phyloP scores from a whole-genome alignment of 2,888 invertebrate genomes.

The Lomographa bimaculata region DNA sequence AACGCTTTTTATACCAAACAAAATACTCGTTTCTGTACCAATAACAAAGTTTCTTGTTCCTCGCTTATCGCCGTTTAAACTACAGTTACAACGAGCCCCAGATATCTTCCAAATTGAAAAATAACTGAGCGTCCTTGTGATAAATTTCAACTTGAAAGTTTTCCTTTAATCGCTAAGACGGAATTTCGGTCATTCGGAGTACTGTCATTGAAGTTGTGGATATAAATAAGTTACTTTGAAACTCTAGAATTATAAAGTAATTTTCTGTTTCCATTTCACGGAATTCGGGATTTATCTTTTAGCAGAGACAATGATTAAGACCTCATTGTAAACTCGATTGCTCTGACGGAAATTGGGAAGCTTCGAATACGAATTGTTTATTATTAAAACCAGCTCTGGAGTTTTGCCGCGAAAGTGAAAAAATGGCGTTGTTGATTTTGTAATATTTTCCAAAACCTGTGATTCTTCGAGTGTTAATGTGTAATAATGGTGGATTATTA shows the following conservation, averaged over 20 bases:
- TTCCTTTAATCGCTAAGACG: constrained; percentile 56
- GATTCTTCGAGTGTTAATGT: too few species aligned
- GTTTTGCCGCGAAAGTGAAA: too few species aligned
- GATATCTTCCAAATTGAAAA: constrained; percentile 75
- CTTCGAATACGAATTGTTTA: too few species aligned
- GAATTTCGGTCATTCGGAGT: constrained; percentile 59
- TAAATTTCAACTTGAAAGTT: constrained; percentile 66
- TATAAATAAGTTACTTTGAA: constrained; percentile 47
- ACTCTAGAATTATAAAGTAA: constrained; percentile 21
- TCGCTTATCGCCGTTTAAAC: constrained; percentile 60
- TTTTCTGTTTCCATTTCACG: constrained; percentile 15
- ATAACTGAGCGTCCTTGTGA: constrained; percentile 71
- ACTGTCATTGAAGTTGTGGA: constrained; percentile 50
- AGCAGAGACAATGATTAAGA: constrained; percentile 1
- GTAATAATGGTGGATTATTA: too few species aligned
- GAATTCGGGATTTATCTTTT: constrained; percentile 13
- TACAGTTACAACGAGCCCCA: constrained; percentile 53
- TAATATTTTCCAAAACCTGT: too few species aligned
- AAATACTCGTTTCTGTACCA: constrained; percentile 43
- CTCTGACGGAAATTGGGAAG: too few species aligned
- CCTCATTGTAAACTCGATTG: not conserved
- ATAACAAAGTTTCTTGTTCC: constrained; percentile 54
- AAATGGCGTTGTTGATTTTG: too few species aligned
- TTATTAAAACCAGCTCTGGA: too few species aligned
- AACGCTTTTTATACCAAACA: constrained; percentile 29